Evolutionary conservation across 1,140 invertebrate genomes (phyloP).

Genomic region (Drosophila baimaii): DNA sequence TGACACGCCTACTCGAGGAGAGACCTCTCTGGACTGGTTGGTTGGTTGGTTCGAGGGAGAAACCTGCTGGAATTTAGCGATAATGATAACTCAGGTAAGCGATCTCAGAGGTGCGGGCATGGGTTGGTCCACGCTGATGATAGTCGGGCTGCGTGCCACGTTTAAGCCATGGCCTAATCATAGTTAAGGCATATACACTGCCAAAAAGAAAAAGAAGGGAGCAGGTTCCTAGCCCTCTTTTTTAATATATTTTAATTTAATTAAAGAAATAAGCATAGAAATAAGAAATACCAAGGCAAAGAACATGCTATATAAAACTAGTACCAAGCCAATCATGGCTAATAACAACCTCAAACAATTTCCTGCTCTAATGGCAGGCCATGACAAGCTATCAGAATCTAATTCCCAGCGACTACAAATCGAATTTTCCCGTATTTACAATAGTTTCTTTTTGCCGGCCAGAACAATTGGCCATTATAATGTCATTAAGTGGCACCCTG

Average conservation of each 20-base stretch:
- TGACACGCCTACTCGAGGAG: constrained; percentile 56
- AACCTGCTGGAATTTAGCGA: constrained; percentile 61
- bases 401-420: constrained; percentile 42
- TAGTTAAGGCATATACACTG: constrained; percentile 31
- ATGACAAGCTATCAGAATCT: constrained; percentile 8
- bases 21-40: constrained; percentile 26
- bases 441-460: constrained; percentile 8
- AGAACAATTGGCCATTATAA: constrained; percentile 69
- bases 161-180: constrained; percentile 20
- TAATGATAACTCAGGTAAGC: constrained; percentile 66
- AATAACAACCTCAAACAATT: constrained; percentile 30
- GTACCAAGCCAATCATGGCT: constrained; percentile 1
- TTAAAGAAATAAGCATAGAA: not conserved
- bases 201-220: not conserved
- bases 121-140: constrained; percentile 18
- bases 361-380: not conserved
- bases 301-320: too few species aligned
- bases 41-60: constrained; percentile 2
- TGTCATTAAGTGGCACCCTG: constrained; percentile 59
- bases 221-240: too few species aligned
- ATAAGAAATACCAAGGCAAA: too few species aligned
- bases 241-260: not conserved
- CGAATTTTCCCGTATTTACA: constrained; percentile 42
- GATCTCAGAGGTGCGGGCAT: constrained; percentile 24
- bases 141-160: constrained; percentile 18